A percentile compares a stretch with the other conserved stretches of the same genome.
Conservation (phyloP, 1,140 invertebrate species). For the Hyles euphorbiae region DNA sequence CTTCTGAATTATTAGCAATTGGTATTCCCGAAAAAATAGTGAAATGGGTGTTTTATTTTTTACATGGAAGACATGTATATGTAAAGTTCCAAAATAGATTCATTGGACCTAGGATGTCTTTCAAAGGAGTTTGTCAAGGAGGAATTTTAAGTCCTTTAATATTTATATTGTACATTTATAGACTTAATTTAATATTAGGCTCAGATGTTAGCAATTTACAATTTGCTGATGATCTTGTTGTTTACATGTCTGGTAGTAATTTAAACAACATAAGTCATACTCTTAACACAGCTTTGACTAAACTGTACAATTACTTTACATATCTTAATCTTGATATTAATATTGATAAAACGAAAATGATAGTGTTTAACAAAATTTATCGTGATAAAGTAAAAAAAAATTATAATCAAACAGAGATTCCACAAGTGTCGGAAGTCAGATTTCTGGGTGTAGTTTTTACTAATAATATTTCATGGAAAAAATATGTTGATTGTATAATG, state of each 20-base stretch:
- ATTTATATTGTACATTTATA: slow-evolving; percentile 17
- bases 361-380: neutral
- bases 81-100: slow-evolving; percentile 17
- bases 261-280: neutral
- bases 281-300: neutral
- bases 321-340: slow-evolving; percentile 3
- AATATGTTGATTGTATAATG: too few relatives aligned
- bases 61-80: slow-evolving; percentile 18
- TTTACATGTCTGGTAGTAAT: slow-evolving; percentile 5
- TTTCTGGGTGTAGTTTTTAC: neutral
- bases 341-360: neutral
- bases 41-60: slow-evolving; percentile 22
- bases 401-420: neutral
- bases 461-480: neutral
- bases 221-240: slow-evolving; percentile 20
- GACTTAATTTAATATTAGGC: slow-evolving; percentile 14
- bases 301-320: neutral
- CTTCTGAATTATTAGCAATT: slow-evolving; percentile 3
- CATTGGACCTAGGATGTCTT: slow-evolving; percentile 15
- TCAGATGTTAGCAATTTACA: slow-evolving; percentile 14
- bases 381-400: neutral
- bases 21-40: slow-evolving; percentile 19
- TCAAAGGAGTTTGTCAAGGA: slow-evolving; percentile 19
- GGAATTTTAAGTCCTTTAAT: slow-evolving; percentile 21
- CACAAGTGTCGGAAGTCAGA: neutral